phyloP scores from a whole-genome alignment of 2,888 invertebrate species.

The Idaea aversata region DNA sequence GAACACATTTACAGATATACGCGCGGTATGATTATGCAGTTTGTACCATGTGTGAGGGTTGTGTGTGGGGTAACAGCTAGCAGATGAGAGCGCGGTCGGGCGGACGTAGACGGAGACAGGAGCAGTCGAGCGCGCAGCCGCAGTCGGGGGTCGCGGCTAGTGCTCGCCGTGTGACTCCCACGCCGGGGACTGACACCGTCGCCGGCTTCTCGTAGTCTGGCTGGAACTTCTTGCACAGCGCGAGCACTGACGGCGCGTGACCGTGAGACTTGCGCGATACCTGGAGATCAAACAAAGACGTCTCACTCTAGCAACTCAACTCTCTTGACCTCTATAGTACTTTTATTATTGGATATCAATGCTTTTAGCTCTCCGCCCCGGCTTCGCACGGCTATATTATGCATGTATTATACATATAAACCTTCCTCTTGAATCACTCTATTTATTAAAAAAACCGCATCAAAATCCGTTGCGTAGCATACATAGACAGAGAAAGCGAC shows the following conservation, averaged over 20 bases:
- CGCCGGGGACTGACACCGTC: constrained; percentile 45
- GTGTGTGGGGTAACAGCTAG: constrained; percentile 47
- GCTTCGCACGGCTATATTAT: too few species aligned
- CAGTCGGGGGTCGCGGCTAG: constrained; percentile 25
- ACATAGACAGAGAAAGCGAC: too few species aligned
- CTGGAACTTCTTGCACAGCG: constrained; percentile 78
- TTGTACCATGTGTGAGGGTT: constrained; percentile 67
- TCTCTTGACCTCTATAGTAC: too few species aligned
- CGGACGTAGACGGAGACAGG: constrained; percentile 36
- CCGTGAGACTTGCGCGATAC: constrained; percentile 81
- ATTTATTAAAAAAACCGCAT: too few species aligned
- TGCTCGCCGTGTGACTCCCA: constrained; percentile 21
- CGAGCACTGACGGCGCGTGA: constrained; percentile 77
- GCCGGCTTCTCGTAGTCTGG: constrained; percentile 76
- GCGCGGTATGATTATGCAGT: constrained; percentile 56
- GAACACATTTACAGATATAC: constrained; percentile 33
- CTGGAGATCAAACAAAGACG: constrained; percentile 34
- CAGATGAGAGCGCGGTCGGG: constrained; percentile 58
- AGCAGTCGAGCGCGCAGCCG: constrained; percentile 34
- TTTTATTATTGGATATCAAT: too few species aligned
- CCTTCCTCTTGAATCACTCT: too few species aligned
- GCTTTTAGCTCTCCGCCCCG: too few species aligned
- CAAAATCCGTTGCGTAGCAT: too few species aligned
- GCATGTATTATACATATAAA: too few species aligned
- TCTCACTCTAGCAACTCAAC: too few species aligned